phyloP scores from a whole-genome alignment of 2,113 vertebrate species.

The Aspidoscelis tigris region DNA sequence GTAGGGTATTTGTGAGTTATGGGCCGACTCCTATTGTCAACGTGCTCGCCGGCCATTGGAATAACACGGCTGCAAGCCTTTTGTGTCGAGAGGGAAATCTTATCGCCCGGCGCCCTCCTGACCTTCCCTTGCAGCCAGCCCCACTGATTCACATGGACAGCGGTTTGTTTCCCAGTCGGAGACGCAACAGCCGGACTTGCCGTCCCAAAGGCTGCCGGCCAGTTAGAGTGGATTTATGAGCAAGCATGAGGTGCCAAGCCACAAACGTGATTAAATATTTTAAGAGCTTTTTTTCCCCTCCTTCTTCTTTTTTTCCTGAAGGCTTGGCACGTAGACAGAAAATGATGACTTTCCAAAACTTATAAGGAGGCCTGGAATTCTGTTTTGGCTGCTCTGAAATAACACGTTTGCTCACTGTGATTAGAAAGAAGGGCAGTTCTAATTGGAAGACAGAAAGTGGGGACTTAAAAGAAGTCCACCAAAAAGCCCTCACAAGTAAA shows the following conservation, averaged over 20 bases:
- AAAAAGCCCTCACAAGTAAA: too few relatives aligned
- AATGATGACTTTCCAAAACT: neutral
- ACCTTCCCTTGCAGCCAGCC: constrained; percentile 49
- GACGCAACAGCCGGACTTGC: constrained; percentile 40
- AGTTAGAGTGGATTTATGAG: constrained; percentile 62
- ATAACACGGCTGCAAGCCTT: constrained; percentile 59
- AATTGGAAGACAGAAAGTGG: neutral
- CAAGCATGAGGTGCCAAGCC: constrained; percentile 48
- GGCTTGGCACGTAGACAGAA: constrained; percentile 34
- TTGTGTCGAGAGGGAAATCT: constrained; percentile 55
- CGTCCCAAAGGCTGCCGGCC: constrained; percentile 27
- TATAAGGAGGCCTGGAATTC: neutral
- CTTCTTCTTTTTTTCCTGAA: constrained; percentile 25
- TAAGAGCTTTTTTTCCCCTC: constrained; percentile 49
- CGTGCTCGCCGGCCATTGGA: constrained; percentile 29
- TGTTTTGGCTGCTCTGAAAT: neutral
- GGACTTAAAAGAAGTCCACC: neutral
- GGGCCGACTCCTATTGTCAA: constrained; percentile 41
- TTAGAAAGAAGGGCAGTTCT: neutral
- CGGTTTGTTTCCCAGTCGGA: constrained; percentile 36
- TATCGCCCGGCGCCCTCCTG: constrained; percentile 43
- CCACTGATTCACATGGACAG: constrained; percentile 57
- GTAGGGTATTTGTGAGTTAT: constrained; percentile 43
- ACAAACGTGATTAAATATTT: constrained; percentile 65
- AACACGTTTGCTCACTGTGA: neutral